Conservation (phyloP, 1,140 invertebrate species). For the Papilio dardanus region DNA sequence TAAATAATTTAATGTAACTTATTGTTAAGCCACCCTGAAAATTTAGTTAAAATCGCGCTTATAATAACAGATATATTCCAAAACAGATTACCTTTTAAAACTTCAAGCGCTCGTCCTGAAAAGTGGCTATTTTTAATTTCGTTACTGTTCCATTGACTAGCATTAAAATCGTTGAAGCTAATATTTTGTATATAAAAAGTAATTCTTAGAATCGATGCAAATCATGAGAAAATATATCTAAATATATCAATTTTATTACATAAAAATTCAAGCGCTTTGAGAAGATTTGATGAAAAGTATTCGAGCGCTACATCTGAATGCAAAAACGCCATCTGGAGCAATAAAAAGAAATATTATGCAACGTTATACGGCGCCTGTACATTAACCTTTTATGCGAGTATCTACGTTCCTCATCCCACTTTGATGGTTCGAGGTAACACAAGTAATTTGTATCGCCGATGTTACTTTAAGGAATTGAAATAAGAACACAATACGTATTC, state of each 20-base stretch:
- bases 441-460: not conserved
- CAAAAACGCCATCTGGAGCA: not conserved
- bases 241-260: not conserved
- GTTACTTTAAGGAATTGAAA: not conserved
- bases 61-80: too few relatives aligned
- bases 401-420: slow-evolving; percentile 8
- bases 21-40: too few relatives aligned
- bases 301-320: slow-evolving; percentile 16
- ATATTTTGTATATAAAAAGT: too few relatives aligned
- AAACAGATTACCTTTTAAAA: too few relatives aligned
- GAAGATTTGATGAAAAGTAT: slow-evolving; percentile 26
- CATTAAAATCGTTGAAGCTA: too few relatives aligned
- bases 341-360: slow-evolving; percentile 33
- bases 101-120: too few relatives aligned
- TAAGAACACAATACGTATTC: not conserved
- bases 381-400: slow-evolving; percentile 21
- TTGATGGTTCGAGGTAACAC: slow-evolving; percentile 21
- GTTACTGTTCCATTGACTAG: too few relatives aligned
- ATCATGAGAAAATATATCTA: too few relatives aligned
- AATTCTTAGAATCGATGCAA: too few relatives aligned
- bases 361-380: slow-evolving; percentile 21
- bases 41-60: too few relatives aligned
- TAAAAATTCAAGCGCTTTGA: not conserved
- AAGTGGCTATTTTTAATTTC: too few relatives aligned
- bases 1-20: too few relatives aligned